Evolutionary conservation across 1,140 invertebrate genomes (phyloP).

Genomic region (Pararge aegeria): DNA sequence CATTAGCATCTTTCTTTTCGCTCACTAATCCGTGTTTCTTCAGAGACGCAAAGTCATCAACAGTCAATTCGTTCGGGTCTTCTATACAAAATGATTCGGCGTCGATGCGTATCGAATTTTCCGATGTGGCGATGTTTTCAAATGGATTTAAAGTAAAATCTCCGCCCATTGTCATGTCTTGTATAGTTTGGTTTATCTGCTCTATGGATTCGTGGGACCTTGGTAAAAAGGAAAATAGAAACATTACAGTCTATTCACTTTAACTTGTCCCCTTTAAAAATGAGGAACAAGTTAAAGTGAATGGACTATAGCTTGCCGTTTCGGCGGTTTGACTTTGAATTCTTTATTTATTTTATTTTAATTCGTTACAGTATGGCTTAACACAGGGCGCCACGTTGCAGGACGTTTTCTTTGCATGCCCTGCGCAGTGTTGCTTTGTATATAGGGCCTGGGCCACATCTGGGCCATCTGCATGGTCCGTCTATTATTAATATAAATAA

Average conservation of each 20-base stretch:
- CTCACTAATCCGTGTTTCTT: conserved; percentile 69
- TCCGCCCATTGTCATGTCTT: conserved; percentile 76
- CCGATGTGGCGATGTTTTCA: conserved; percentile 52
- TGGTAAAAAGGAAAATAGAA: not conserved
- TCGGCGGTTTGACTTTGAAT: no score
- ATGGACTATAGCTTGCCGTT: no score
- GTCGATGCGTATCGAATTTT: conserved; percentile 64
- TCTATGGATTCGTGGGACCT: conserved; percentile 67
- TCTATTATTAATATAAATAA: no score
- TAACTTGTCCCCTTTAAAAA: no score
- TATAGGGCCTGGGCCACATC: no score
- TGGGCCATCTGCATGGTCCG: no score
- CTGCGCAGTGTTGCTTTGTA: no score
- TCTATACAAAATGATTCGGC: conserved; percentile 65
- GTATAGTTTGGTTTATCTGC: conserved; percentile 74
- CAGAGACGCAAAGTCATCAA: conserved; percentile 71
- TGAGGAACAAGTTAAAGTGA: no score
- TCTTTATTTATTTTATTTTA: no score
- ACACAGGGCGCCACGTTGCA: no score
- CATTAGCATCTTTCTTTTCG: conserved; percentile 66
- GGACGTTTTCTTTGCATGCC: no score
- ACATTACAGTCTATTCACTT: not conserved
- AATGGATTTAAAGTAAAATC: conserved; percentile 74
- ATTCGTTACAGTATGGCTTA: no score
- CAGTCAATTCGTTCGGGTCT: conserved; percentile 58